Conservation (phyloP, 2,113 vertebrate genomes). For the Cisticola juncidis region DNA sequence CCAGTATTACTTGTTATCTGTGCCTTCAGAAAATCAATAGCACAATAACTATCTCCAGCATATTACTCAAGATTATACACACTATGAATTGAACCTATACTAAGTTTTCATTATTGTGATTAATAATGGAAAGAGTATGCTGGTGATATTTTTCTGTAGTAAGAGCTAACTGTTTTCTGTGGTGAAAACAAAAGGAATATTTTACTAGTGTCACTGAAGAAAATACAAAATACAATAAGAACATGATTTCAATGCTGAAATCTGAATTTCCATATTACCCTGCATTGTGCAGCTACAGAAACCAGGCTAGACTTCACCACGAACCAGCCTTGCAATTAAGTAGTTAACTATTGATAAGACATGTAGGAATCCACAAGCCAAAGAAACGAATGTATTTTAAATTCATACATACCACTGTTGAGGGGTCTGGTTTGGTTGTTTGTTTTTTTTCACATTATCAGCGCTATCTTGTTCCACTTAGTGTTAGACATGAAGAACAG, state of each 20-base stretch:
- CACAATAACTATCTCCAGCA: neutral
- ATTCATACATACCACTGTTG: neutral
- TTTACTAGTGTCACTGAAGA: neutral
- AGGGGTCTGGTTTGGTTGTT: neutral
- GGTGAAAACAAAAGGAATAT: neutral
- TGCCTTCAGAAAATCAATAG: slow-evolving; percentile 7
- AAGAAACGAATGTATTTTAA: neutral
- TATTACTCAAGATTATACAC: neutral
- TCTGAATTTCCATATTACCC: neutral
- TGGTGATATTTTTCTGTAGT: neutral
- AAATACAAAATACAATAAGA: neutral
- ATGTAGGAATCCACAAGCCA: neutral
- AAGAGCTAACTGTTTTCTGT: neutral
- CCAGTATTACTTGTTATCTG: neutral
- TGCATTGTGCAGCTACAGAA: neutral
- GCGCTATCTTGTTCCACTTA: neutral
- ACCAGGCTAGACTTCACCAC: neutral
- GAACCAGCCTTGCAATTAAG: neutral
- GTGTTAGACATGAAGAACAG: neutral
- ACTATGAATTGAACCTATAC: neutral
- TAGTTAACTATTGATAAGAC: neutral
- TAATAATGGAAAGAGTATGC: neutral
- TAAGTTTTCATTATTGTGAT: neutral
- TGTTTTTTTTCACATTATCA: neutral
- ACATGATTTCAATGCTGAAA: neutral